These are phyloP conservation scores for Anthophora plumipes DNA, from an alignment of 2,888 invertebrate species.

Conservation along the genomic window DNA sequence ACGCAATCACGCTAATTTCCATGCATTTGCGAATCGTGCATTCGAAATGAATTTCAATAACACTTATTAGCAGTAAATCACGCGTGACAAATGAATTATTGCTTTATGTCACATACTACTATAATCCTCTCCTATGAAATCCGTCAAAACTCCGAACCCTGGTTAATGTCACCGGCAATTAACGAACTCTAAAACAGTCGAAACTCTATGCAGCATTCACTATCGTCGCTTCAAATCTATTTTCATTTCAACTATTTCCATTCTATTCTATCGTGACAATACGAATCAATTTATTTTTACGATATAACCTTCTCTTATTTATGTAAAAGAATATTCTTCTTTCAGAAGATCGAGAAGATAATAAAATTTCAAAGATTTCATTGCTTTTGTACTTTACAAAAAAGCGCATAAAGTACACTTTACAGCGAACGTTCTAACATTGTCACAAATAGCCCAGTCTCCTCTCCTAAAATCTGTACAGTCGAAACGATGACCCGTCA, in stretches of 20 bases:
- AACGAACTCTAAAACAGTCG: constrained; percentile 1
- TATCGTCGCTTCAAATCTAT: background rate
- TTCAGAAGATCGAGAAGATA: no score
- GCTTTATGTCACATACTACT: constrained; percentile 10
- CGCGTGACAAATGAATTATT: constrained; percentile 32
- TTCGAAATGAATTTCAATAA: constrained; percentile 44
- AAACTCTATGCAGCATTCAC: background rate
- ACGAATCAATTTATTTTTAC: no score
- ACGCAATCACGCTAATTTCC: constrained; percentile 24
- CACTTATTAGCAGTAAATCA: constrained; percentile 41
- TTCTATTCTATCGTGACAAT: no score
- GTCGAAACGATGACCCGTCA: background rate
- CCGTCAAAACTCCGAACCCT: background rate
- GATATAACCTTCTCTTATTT: no score
- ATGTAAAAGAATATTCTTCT: no score
- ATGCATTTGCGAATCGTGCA: constrained; percentile 5
- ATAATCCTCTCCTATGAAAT: constrained; percentile 9
- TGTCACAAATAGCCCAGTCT: background rate
- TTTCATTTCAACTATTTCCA: background rate
- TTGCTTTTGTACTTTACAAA: background rate
- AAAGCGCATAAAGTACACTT: no score
- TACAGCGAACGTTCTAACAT: no score
- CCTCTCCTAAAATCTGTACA: background rate
- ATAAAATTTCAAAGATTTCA: no score
- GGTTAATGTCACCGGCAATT: constrained; percentile 14